Percentiles rank a stretch among this genome's conserved stretches.
Conservation (phyloP, 2,888 invertebrate genomes). For the Acanthosoma haemorrhoidale region DNA sequence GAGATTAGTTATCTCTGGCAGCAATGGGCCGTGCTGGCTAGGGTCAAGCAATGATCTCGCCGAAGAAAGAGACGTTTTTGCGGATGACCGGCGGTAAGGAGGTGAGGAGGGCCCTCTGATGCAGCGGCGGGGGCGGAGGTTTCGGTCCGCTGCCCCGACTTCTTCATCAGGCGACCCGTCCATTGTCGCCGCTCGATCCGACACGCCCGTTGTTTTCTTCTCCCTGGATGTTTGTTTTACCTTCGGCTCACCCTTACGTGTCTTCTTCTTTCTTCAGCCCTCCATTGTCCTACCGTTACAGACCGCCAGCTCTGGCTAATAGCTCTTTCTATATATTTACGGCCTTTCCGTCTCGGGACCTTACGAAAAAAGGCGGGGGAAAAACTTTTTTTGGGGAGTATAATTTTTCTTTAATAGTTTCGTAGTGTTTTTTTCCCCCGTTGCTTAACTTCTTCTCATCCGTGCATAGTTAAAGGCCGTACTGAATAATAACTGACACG, state of each 20-base stretch:
- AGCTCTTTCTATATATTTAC: conserved; percentile 21
- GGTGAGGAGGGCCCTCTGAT: neutral
- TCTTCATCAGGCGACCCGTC: neutral
- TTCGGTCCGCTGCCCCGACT: neutral
- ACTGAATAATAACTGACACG: no score
- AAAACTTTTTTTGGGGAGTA: neutral
- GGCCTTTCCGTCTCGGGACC: conserved; percentile 4
- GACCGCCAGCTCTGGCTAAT: conserved; percentile 11
- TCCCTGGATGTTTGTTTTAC: conserved; percentile 25
- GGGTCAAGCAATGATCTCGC: neutral
- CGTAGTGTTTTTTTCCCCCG: no score
- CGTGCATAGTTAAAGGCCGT: no score
- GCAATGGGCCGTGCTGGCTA: conserved; percentile 3
- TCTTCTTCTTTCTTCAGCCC: neutral
- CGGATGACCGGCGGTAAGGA: conserved; percentile 11
- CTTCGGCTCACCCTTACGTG: conserved; percentile 12
- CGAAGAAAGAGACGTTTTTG: conserved; percentile 13
- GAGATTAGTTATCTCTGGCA: neutral
- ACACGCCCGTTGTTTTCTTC: conserved; percentile 17
- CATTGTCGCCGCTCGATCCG: conserved; percentile 16
- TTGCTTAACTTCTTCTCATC: no score
- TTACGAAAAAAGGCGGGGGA: neutral
- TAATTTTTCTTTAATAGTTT: neutral
- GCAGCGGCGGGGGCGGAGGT: neutral
- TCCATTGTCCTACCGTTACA: conserved; percentile 25